A percentile compares a stretch with the other conserved stretches of the same genome.
These are phyloP conservation scores for Mirza zaza DNA, from an alignment of 2,113 vertebrate species.

Conservation along the genomic window DNA sequence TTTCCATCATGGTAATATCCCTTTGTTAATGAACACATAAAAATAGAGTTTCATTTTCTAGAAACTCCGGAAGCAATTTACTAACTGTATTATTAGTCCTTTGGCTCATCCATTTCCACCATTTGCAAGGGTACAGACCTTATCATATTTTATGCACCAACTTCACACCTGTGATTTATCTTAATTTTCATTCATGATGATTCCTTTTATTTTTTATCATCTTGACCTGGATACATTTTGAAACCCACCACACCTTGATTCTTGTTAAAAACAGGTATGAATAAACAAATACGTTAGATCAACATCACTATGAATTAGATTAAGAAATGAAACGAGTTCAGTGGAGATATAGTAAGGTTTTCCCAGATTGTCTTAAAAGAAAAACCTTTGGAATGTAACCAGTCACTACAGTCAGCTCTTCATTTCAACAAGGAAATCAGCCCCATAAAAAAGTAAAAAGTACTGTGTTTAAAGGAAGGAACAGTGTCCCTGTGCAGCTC, in stretches of 20 bases:
- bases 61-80: neutral
- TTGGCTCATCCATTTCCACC: neutral
- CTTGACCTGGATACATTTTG: neutral
- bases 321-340: too few species aligned
- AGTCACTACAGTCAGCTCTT: neutral
- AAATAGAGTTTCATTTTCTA: neutral
- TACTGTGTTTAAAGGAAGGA: neutral
- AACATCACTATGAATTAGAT: neutral
- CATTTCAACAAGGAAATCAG: neutral
- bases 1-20: neutral
- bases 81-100: neutral
- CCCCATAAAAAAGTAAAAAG: neutral
- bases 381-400: neutral
- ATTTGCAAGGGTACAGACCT: too few species aligned
- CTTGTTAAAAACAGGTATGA: neutral
- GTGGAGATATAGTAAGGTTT: fast-evolving
- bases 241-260: neutral
- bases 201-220: neutral
- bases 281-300: neutral
- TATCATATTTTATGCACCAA: neutral
- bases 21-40: neutral
- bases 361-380: neutral
- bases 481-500: fast-evolving
- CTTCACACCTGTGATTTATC: neutral
- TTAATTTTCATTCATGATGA: neutral